These are phyloP conservation scores for Caradrina clavipalpis DNA, from an alignment of 2,888 invertebrate species.

Conservation along the genomic window DNA sequence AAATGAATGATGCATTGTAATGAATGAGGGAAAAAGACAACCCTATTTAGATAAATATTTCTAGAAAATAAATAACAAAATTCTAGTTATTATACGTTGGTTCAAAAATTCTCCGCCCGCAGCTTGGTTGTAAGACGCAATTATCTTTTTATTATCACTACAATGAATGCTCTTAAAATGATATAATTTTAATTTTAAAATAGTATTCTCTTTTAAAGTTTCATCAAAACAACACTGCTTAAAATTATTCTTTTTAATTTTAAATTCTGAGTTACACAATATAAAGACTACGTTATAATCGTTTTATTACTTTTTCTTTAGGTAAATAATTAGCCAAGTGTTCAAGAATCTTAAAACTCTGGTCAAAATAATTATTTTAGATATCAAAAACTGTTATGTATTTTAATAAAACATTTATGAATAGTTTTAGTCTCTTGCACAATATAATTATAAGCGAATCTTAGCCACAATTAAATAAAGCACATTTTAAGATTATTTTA, in stretches of 20 bases:
- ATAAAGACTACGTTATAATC: constrained; percentile 27
- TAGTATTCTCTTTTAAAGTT: background rate
- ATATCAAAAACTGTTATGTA: background rate
- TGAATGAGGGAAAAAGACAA: no score
- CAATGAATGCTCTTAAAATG: background rate
- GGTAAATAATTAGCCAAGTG: constrained; percentile 1
- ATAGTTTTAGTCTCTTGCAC: background rate
- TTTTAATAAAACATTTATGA: constrained; percentile 3
- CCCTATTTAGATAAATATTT: background rate
- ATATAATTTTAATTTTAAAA: background rate
- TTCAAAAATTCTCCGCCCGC: background rate
- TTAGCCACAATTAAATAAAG: constrained; percentile 3
- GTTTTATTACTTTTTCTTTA: constrained; percentile 9
- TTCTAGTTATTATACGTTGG: background rate
- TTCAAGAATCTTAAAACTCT: constrained; percentile 12
- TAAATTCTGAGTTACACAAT: constrained; percentile 22
- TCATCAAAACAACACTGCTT: constrained; percentile 3
- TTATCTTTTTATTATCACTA: background rate
- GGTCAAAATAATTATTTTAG: background rate
- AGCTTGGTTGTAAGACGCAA: background rate
- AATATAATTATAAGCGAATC: constrained; percentile 12
- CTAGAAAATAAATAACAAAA: no score
- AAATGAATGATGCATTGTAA: no score
- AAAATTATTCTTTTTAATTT: constrained; percentile 14
- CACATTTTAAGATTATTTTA: constrained; percentile 3